phyloP scores from a whole-genome alignment of 1,140 invertebrate genomes.

The Drosophila kanapiae region DNA sequence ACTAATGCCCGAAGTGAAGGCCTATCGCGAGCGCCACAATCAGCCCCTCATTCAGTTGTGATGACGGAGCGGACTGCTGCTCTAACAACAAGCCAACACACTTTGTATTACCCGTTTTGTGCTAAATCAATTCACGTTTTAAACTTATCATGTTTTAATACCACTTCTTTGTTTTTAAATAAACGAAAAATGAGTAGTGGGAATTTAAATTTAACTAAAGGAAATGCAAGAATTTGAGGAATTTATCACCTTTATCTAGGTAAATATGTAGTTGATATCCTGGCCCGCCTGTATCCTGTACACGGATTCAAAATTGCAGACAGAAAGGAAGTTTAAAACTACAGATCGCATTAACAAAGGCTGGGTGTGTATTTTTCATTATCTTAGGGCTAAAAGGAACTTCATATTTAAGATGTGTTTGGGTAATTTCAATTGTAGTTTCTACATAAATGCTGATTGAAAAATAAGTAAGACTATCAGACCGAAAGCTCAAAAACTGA shows the following conservation, averaged over 20 bases:
- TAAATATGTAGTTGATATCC: background rate
- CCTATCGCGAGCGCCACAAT: slow-evolving; percentile 48
- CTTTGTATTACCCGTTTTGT: slow-evolving; percentile 47
- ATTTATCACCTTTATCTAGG: background rate
- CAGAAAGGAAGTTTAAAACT: no score
- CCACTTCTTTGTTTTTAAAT: slow-evolving; percentile 34
- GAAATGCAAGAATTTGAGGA: background rate
- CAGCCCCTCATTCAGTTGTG: slow-evolving; percentile 74
- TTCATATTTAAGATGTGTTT: no score
- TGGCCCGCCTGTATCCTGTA: background rate
- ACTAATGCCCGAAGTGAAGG: slow-evolving; percentile 67
- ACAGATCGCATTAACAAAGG: no score
- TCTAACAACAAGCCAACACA: slow-evolving; percentile 5
- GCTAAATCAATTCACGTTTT: slow-evolving; percentile 43
- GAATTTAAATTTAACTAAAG: background rate
- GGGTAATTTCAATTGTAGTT: no score
- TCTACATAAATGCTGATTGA: no score
- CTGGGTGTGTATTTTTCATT: no score
- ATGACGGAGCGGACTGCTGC: slow-evolving; percentile 18
- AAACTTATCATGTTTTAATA: slow-evolving; percentile 27
- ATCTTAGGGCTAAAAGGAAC: no score
- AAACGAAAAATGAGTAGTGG: slow-evolving; percentile 6
- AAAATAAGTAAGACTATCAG: no score
- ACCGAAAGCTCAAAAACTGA: no score
- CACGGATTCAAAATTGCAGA: no score